Percentiles rank a stretch among this genome's conserved stretches.
Conservation (phyloP, 2,888 invertebrate genomes). For the Lepidocyrtinus sp. region DNA sequence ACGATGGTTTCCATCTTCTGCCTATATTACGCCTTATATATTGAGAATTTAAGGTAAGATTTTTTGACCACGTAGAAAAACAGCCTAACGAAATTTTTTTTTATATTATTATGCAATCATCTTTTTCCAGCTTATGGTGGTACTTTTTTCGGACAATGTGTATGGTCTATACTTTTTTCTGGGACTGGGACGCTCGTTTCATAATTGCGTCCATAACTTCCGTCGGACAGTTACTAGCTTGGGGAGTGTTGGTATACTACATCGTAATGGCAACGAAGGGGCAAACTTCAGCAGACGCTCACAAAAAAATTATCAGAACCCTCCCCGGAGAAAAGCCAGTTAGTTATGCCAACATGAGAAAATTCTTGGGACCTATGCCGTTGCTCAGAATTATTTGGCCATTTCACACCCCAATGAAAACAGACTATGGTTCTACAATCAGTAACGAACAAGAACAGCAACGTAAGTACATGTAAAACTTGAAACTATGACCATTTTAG, state of each 20-base stretch:
- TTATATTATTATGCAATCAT: no score
- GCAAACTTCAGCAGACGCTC: constrained; percentile 53
- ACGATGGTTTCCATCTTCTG: constrained; percentile 27
- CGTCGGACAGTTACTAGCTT: constrained; percentile 53
- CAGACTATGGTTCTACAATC: constrained; percentile 27
- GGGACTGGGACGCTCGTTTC: constrained; percentile 54
- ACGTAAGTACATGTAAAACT: constrained; percentile 49
- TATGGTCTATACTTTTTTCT: constrained; percentile 62
- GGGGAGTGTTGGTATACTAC: constrained; percentile 62
- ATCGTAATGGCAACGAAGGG: constrained; percentile 49
- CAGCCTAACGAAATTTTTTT: no score
- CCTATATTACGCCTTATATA: constrained; percentile 39
- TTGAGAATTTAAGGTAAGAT: constrained; percentile 32
- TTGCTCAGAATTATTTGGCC: constrained; percentile 66
- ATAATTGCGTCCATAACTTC: constrained; percentile 55
- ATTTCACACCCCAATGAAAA: constrained; percentile 51
- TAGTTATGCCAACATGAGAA: constrained; percentile 53
- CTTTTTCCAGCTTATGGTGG: constrained; percentile 48
- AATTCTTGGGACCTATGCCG: constrained; percentile 64
- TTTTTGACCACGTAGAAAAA: no score
- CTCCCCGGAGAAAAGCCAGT: constrained; percentile 9
- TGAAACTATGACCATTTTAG: not conserved
- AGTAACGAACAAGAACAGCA: not conserved
- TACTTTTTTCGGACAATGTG: constrained; percentile 56
- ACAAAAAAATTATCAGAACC: constrained; percentile 30